A percentile compares a stretch with the other conserved stretches of the same genome.
phyloP scores from a whole-genome alignment of 2,888 invertebrate genomes.

The Atrina japonica region DNA sequence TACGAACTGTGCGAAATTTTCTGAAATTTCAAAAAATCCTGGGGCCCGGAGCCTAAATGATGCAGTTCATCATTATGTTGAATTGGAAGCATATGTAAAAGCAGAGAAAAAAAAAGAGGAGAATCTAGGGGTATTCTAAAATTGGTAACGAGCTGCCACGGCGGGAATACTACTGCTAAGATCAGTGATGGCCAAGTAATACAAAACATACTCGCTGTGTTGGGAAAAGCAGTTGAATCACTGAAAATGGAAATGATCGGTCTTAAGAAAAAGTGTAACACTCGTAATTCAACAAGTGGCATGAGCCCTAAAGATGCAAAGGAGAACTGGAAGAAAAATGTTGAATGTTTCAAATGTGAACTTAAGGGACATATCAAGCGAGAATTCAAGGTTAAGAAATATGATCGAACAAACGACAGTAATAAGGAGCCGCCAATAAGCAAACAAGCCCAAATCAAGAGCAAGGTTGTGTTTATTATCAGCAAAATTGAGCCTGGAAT shows the following conservation, averaged over 20 bases:
- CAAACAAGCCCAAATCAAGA: constrained; percentile 2
- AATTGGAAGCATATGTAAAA: constrained; percentile 29
- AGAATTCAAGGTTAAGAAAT: not conserved
- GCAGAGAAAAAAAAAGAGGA: constrained; percentile 9
- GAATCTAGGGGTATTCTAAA: constrained; percentile 4
- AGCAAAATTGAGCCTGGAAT: not conserved
- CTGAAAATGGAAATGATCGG: not conserved
- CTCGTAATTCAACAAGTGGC: too few species aligned
- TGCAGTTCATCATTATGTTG: constrained; percentile 29
- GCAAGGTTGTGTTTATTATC: not conserved
- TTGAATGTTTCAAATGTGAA: not conserved
- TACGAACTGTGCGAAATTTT: constrained; percentile 20
- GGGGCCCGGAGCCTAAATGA: constrained; percentile 26
- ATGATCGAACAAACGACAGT: not conserved
- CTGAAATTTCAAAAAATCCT: constrained; percentile 28
- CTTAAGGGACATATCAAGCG: not conserved
- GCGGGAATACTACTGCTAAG: not conserved
- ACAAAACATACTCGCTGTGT: too few species aligned
- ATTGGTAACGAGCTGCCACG: not conserved
- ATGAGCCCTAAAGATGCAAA: too few species aligned
- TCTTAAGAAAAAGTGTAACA: too few species aligned
- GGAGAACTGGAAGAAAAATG: not conserved
- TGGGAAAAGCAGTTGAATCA: too few species aligned
- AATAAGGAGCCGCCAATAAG: not conserved
- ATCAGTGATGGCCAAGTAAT: too few species aligned